Evolutionary conservation across 2,113 vertebrate genomes (phyloP).

Genomic region (Dendrocopos noguchii): DNA sequence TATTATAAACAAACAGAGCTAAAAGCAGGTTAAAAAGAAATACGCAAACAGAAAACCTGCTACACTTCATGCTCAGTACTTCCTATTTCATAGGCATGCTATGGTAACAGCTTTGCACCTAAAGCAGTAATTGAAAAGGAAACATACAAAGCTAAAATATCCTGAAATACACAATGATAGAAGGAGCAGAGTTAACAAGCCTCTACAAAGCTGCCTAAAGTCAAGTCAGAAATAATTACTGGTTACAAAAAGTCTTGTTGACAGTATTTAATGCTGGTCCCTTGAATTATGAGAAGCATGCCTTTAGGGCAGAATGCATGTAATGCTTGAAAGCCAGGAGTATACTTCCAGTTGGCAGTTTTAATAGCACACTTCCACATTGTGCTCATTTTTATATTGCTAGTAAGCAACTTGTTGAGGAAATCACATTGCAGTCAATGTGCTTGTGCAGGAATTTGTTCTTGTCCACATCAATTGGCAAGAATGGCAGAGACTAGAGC

Average conservation of each 20-base stretch:
- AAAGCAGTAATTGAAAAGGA: background rate
- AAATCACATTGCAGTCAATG: constrained; percentile 46
- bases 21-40: background rate
- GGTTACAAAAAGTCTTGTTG: constrained; percentile 33
- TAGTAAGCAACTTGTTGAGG: constrained; percentile 42
- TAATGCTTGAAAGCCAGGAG: constrained; percentile 21
- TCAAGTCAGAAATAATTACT: constrained; percentile 54
- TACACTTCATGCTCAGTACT: background rate
- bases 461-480: background rate
- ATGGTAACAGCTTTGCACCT: background rate
- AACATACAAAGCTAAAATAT: background rate
- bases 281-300: constrained; percentile 17
- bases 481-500: background rate
- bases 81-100: background rate
- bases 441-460: background rate
- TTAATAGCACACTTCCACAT: background rate
- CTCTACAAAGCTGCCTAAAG: constrained; percentile 39
- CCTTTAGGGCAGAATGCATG: constrained; percentile 19
- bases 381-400: background rate
- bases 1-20: background rate
- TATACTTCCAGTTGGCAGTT: constrained; percentile 52
- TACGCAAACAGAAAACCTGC: background rate
- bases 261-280: constrained; percentile 42
- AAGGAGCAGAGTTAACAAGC: constrained; percentile 27
- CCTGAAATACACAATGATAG: background rate